Conservation (phyloP, 2,113 vertebrate species). For the Gasterosteus nipponicus region DNA sequence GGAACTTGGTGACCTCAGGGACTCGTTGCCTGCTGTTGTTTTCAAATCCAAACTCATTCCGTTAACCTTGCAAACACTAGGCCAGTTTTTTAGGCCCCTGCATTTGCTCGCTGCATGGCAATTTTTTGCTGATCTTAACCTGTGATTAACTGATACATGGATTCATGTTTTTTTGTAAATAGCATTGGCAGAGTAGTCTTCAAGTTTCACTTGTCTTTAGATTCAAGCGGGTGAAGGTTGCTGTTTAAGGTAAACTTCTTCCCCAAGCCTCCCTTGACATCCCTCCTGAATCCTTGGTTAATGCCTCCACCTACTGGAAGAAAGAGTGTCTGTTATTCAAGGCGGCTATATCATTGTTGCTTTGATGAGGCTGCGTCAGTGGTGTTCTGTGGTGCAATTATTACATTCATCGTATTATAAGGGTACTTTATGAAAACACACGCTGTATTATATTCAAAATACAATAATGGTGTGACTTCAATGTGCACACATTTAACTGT, state of each 20-base stretch:
- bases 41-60: slow-evolving; percentile 13
- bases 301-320: slow-evolving; percentile 65
- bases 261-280: not conserved
- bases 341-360: not conserved
- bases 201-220: not conserved
- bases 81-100: not conserved
- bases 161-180: not conserved
- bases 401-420: not conserved
- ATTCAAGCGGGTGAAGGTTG: not conserved
- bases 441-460: not conserved
- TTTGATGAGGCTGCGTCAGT: not conserved
- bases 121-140: not conserved
- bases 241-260: not conserved
- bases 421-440: not conserved
- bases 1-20: slow-evolving; percentile 43
- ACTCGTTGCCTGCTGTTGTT: slow-evolving; percentile 19
- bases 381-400: not conserved
- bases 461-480: not conserved
- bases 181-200: not conserved
- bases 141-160: not conserved
- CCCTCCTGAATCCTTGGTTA: slow-evolving; percentile 34
- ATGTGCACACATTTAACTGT: not conserved
- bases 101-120: slow-evolving; percentile 12
- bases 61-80: not conserved
- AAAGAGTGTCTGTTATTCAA: slow-evolving; percentile 23